Evolutionary conservation across 2,113 vertebrate genomes (phyloP).

Genomic region (Entelurus aequoreus): DNA sequence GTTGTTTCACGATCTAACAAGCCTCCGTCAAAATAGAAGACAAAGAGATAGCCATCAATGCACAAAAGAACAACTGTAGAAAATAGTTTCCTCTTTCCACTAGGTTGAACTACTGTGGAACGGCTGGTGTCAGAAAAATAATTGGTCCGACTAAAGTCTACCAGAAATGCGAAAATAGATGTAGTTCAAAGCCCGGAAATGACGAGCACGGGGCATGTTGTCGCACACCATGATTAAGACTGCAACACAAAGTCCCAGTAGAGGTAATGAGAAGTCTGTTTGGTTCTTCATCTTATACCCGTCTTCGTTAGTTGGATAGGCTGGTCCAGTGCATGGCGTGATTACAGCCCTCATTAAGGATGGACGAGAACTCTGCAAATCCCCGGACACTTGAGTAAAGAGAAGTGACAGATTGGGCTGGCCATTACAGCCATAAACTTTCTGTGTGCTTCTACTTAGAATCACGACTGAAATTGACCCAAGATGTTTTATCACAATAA

Average conservation of each 20-base stretch:
- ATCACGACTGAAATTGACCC: neutral
- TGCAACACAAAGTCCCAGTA: conserved; percentile 26
- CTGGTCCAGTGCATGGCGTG: conserved; percentile 54
- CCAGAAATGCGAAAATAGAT: conserved; percentile 29
- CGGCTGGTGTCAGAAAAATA: conserved; percentile 25
- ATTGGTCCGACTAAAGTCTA: conserved; percentile 24
- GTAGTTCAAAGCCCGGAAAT: conserved; percentile 38
- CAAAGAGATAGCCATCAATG: neutral
- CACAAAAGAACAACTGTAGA: neutral
- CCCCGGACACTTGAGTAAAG: conserved; percentile 37
- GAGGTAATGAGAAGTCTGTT: conserved; percentile 32
- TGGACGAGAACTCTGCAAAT: conserved; percentile 36
- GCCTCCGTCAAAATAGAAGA: neutral
- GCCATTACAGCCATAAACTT: conserved; percentile 14
- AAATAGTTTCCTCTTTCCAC: conserved; percentile 9
- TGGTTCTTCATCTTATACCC: conserved; percentile 36
- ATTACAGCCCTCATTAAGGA: conserved; percentile 63
- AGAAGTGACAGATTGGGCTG: conserved; percentile 32
- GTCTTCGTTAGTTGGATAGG: conserved; percentile 46
- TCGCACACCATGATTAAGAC: conserved; percentile 42
- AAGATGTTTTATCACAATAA: neutral
- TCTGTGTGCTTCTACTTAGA: conserved; percentile 4
- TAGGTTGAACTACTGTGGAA: conserved; percentile 14
- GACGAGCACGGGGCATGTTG: conserved; percentile 26
- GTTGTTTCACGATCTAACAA: neutral